Evolutionary conservation across 2,888 invertebrate genomes (phyloP).

Genomic region (Cyaniris semiargus): DNA sequence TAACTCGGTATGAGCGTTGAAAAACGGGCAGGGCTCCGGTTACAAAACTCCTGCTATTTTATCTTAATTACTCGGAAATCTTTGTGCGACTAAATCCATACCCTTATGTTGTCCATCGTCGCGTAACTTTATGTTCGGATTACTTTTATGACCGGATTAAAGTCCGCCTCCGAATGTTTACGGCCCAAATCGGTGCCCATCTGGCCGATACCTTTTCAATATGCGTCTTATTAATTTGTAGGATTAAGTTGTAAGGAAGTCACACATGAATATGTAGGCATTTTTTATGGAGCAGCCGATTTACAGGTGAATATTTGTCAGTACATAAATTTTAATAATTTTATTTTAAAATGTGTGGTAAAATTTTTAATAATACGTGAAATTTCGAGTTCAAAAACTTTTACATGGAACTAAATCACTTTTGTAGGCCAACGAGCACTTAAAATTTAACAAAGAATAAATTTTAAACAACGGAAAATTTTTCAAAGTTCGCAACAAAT

Average conservation of each 20-base stretch:
- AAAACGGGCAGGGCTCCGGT: constrained; percentile 69
- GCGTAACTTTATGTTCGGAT: constrained; percentile 79
- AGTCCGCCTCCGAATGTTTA: constrained; percentile 77
- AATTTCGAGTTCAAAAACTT: background rate
- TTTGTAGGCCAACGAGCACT: constrained; percentile 7
- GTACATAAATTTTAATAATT: background rate
- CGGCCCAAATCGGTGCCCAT: constrained; percentile 63
- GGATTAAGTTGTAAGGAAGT: background rate
- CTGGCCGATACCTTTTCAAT: constrained; percentile 51
- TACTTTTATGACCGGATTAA: constrained; percentile 79
- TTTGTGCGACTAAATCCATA: constrained; percentile 76
- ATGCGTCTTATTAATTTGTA: constrained; percentile 40
- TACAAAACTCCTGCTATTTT: constrained; percentile 75
- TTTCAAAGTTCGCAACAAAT: constrained; percentile 36
- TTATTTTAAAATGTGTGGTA: background rate
- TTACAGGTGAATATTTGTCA: background rate
- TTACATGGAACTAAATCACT: background rate
- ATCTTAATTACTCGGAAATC: constrained; percentile 80
- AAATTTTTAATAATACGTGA: background rate
- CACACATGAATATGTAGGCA: background rate
- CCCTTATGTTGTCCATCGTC: constrained; percentile 79
- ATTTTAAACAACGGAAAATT: constrained; percentile 33
- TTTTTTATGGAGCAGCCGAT: background rate
- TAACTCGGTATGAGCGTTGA: constrained; percentile 75
- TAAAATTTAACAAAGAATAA: constrained; percentile 21